Conservation (phyloP, 2,888 invertebrate genomes). For the Hemistola chrysoprasaria region DNA sequence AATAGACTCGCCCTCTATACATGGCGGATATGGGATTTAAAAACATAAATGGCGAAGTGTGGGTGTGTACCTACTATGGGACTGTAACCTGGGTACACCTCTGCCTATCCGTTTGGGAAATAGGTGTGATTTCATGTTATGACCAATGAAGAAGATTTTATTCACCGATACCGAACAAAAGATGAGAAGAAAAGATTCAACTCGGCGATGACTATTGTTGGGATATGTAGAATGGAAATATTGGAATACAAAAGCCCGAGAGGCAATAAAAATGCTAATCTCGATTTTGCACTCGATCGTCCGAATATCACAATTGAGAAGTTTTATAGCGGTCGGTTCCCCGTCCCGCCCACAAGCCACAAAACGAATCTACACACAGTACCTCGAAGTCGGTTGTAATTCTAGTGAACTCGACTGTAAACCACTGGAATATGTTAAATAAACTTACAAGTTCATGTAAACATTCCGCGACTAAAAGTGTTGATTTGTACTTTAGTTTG, state of each 20-base stretch:
- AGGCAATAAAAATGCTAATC: conserved; percentile 17
- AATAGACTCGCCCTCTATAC: too few relatives aligned
- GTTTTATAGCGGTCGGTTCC: conserved; percentile 2
- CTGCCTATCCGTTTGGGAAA: too few relatives aligned
- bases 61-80: too few relatives aligned
- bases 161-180: conserved; percentile 11
- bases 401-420: conserved; percentile 8
- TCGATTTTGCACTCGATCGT: conserved; percentile 4
- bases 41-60: too few relatives aligned
- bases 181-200: too few relatives aligned
- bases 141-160: conserved; percentile 3
- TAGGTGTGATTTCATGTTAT: too few relatives aligned
- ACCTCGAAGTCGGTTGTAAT: conserved; percentile 7
- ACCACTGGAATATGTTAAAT: conserved; percentile 2
- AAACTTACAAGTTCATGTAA: conserved; percentile 7
- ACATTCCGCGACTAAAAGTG: conserved; percentile 4
- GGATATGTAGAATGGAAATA: conserved; percentile 4
- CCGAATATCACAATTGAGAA: conserved; percentile 1
- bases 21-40: too few relatives aligned
- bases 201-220: neutral
- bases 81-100: too few relatives aligned
- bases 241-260: conserved; percentile 9
- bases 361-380: conserved; percentile 1
- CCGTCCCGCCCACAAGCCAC: neutral
- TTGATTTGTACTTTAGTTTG: conserved; percentile 1